phyloP scores from a whole-genome alignment of 2,797 vertebrate species.

The Centroberyx gerrardi region DNA sequence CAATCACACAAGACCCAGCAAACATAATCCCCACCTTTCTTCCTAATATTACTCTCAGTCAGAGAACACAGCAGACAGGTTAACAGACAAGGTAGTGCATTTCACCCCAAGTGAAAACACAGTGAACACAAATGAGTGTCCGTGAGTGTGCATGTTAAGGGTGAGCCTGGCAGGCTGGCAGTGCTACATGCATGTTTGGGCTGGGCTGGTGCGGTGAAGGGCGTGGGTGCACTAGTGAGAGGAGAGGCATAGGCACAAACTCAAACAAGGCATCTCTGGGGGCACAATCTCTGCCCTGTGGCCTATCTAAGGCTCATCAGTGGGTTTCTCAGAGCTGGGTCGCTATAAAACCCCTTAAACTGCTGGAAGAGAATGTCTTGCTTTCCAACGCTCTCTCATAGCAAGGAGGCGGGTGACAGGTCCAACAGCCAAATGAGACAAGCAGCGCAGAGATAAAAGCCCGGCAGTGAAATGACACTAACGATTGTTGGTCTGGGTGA shows the following conservation, averaged over 20 bases:
- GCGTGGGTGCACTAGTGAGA: conserved; percentile 55
- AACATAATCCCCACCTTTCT: conserved; percentile 18
- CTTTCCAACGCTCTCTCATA: conserved; percentile 19
- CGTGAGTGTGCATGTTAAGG: conserved; percentile 67
- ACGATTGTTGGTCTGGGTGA: conserved; percentile 12
- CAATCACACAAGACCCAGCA: conserved; percentile 49
- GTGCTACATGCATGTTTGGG: conserved; percentile 76
- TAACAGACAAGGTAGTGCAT: conserved; percentile 55
- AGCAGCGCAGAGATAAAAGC: conserved; percentile 22
- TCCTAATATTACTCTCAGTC: conserved; percentile 36
- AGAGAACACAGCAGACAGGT: conserved; percentile 56
- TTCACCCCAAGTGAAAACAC: conserved; percentile 44
- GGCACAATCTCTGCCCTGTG: conserved; percentile 21
- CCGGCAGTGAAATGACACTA: conserved; percentile 16
- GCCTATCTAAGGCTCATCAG: conserved; percentile 34
- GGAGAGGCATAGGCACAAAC: conserved; percentile 62
- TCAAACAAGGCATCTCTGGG: conserved; percentile 62
- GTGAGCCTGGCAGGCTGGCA: conserved; percentile 45
- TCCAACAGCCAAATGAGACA: conserved; percentile 8
- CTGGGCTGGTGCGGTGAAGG: conserved; percentile 51
- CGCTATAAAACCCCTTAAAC: conserved; percentile 4
- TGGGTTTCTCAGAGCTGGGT: conserved; percentile 24
- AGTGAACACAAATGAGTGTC: conserved; percentile 19
- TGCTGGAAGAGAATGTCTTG: not conserved
- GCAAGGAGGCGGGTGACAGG: not conserved